Evolutionary conservation across 2,888 invertebrate species (phyloP), one percentile per base, ranked within the genome.

Genomic region (Reticulitermes lucifugus): DNA sequence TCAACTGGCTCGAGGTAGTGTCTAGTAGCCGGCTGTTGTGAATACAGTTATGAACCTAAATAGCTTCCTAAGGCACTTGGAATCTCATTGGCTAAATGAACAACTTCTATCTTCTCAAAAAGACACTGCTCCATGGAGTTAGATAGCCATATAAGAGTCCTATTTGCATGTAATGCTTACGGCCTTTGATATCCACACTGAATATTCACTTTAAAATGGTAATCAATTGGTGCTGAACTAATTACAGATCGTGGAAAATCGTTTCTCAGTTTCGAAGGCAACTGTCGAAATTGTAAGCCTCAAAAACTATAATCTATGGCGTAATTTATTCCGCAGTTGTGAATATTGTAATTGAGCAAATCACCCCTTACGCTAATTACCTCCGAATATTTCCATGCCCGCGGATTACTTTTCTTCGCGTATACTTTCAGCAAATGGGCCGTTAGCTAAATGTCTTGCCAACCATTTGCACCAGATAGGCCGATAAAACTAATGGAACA

Each of bases 401-500:
- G 25, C 7, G 25, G 12, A 10, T n/a, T 65, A 25, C 3, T 2
- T 65, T 10, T n/a, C 25, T 65, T 6, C 65, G 7, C 65, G 6
- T 60, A 60, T 65, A 65, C n/a, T 65, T 65, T 65, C 25, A 25
- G 65, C 4, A 65, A 65, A 65, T 25, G 25, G 65, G 65, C 25
- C 65, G 7, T 25, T 65, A 65, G n/a, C n/a, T 25, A 65, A 65
- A 65, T 65, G 65, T 14, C 65, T n/a, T 35, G n/a, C 7, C 25
- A n/a, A 18, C 55, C 14, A 77, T 77, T 77, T 77, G n/a, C 79
- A 79, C 79, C 46, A 51, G n/a, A 46, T 29, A 46, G n/a, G 43
- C 25, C 79, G 25, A 55, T 55, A 55, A 55, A 79, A 25, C 55
- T 79, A 79, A 79, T 55, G 79, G 79, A 14, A 55, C 79, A 79